Conservation (phyloP, 2,797 vertebrate genomes). For the Enoplosus armatus region DNA sequence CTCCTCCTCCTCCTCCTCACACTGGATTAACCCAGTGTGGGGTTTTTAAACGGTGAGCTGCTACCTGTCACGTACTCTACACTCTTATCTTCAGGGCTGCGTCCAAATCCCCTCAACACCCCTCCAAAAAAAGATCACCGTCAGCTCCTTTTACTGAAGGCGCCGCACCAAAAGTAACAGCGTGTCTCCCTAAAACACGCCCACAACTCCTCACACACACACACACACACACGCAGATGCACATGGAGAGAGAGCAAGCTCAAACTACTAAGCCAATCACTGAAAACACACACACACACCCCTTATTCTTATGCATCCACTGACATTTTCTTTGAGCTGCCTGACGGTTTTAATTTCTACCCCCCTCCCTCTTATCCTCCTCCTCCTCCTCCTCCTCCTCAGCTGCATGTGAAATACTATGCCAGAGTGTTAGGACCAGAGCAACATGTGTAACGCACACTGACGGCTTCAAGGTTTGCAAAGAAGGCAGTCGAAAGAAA, state of each 20-base stretch:
- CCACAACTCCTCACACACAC: constrained; percentile 41
- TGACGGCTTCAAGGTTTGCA: constrained; percentile 48
- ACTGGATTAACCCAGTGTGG: constrained; percentile 79
- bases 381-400: constrained; percentile 64
- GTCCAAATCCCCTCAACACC: constrained; percentile 42
- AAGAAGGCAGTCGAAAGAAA: constrained; percentile 30
- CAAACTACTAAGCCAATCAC: constrained; percentile 59
- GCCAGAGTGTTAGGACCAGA: constrained; percentile 70
- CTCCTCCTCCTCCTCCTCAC: constrained; percentile 44
- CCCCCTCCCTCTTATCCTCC: constrained; percentile 46
- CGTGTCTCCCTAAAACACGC: constrained; percentile 52
- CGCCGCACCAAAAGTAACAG: constrained; percentile 46
- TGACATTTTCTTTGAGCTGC: constrained; percentile 69
- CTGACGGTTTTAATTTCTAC: constrained; percentile 73
- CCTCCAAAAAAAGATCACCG: constrained; percentile 19
- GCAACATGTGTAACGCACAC: constrained; percentile 76
- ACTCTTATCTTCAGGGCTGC: constrained; percentile 54
- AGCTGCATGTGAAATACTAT: constrained; percentile 81
- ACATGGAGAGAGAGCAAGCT: constrained; percentile 43
- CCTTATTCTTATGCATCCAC: constrained; percentile 62
- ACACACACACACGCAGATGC: constrained; percentile 27
- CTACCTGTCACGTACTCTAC: constrained; percentile 79
- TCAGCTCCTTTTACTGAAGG: constrained; percentile 56
- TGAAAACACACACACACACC: constrained; percentile 14
- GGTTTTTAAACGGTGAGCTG: constrained; percentile 76